phyloP scores from a whole-genome alignment of 2,113 vertebrate species.

The Balaenoptera acutorostrata region DNA sequence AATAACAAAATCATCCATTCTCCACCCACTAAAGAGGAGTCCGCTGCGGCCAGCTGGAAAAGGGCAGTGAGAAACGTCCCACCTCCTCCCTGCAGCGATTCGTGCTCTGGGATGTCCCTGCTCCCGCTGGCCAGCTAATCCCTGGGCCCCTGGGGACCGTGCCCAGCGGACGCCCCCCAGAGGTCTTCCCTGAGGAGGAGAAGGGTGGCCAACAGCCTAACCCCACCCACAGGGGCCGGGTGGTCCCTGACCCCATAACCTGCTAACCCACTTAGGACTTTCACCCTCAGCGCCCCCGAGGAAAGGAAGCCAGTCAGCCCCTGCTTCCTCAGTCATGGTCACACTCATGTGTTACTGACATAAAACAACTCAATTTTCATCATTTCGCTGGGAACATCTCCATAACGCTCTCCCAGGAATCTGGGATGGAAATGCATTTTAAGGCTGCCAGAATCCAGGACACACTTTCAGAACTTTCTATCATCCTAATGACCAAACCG shows the following conservation, averaged over 20 bases:
- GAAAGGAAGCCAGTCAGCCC: background rate
- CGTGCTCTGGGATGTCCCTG: background rate
- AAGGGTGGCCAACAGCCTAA: background rate
- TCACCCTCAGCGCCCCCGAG: background rate
- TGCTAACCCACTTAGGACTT: background rate
- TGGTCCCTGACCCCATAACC: background rate
- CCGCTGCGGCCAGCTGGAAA: slow-evolving; percentile 41
- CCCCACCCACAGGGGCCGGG: background rate
- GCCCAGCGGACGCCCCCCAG: fast-evolving
- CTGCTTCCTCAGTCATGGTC: background rate
- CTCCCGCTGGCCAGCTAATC: background rate
- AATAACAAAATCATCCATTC: slow-evolving; percentile 85
- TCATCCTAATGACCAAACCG: background rate
- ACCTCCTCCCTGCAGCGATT: background rate
- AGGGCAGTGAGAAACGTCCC: slow-evolving; percentile 47
- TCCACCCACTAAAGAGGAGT: slow-evolving; percentile 71
- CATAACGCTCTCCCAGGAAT: background rate
- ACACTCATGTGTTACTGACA: background rate
- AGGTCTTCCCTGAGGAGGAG: background rate
- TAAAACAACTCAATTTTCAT: background rate
- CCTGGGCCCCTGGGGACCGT: fast-evolving
- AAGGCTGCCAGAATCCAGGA: background rate
- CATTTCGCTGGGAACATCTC: background rate
- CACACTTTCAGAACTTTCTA: background rate
- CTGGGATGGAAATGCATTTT: background rate